Base-by-base conservation (phyloP, 2,113 vertebrate species). In the Tursiops truncatus region DNA sequence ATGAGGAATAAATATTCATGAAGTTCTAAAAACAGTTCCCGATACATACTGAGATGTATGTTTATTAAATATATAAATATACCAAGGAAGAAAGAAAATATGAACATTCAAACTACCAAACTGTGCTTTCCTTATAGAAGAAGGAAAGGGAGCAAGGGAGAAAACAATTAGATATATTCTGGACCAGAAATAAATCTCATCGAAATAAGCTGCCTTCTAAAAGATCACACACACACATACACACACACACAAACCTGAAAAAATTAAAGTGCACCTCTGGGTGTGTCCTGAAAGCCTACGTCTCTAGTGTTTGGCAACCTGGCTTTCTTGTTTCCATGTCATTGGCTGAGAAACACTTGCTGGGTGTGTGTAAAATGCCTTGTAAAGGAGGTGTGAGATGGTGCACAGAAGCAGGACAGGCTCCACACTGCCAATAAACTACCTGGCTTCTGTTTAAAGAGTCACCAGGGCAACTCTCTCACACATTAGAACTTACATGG, bases 401-500 rank as follows among this genome's bases (percentile, higher is more conserved):
- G 38, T 7, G 21, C 47, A 20, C 31, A n/a, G 38, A 18, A n/a
- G 68, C 2, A 15, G 38, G 47, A 8, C 5, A 82, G 67, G 12
- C 28, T 53, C 18, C 50, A 68, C 12, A n/a, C 21, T 13, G 21
- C 15, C 36, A 17, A 21, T 13, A 77, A 60, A 23, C 6, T 6
- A 4, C 28, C 53, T 65, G 62, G 31, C 65, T 56, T 93, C 65
- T 36, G 18, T 33, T 77, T 56, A 12, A 18, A 84, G 58, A 7
- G 8, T 56, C 74, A 25, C 56, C 4, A 44, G 25, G 3, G 71
- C 20, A 8, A 14, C 20, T 58, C 14, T 33, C 9, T n/a, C 67
- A 5, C 8, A 3, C 6, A 4, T 41, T 13, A 11, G 4, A 38
- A 8, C 15, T 41, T n/a, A 33, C 5, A 2, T 21, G 1, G 3